Base-by-base conservation (phyloP, 2,113 vertebrate species). In the Chloropsis hardwickii region DNA sequence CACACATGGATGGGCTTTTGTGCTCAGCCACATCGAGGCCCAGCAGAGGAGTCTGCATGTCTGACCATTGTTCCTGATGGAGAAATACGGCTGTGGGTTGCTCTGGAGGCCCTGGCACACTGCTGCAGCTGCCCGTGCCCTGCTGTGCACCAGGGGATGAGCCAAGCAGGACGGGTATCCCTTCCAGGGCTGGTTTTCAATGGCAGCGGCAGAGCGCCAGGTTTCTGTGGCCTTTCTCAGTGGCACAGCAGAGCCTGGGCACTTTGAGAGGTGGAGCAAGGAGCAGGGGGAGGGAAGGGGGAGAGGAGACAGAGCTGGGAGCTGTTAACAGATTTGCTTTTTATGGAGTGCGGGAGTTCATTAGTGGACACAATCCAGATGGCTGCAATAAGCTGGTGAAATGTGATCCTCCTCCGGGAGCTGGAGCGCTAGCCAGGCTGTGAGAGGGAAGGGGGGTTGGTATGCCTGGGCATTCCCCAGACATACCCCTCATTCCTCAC, bases 301-400 rank as follows among this genome's bases (percentile, higher is more conserved):
- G 81, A 94, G 86, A 85, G 76, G 72, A 95, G 95, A 85, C 14
- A 14, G 86, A 92, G 97, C 95, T 95, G 94, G 94, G 88, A 94
- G 92, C 88, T 95, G 95, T 97, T 97, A 97, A 97, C 97, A 97
- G 97, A 97, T 97, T 97, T 97, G 87, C 96, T 97, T 97, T 97
- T 97, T 97, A 96, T 97, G 95, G 97, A 98, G 97, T 97, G 97
- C 76, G 18, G 97, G 96, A 97, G 95, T 97, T 97, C 97, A 97
- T 97, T 98, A 97, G 96, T 97, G 96, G 97, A 97, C 95, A 95
- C 92, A 96, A 95, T 97, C 98, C 97, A 98, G 97, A 97, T 97
- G 97, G 95, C 97, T 96, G 95, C 94, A 94, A 96, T 96, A 97
- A 96, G 95, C 95, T 96, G 84, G 92, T 97, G 97, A 97, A 97